These are phyloP conservation scores for Silurus aristotelis DNA, from an alignment of 2,797 vertebrate genomes.

Conservation along the genomic window DNA sequence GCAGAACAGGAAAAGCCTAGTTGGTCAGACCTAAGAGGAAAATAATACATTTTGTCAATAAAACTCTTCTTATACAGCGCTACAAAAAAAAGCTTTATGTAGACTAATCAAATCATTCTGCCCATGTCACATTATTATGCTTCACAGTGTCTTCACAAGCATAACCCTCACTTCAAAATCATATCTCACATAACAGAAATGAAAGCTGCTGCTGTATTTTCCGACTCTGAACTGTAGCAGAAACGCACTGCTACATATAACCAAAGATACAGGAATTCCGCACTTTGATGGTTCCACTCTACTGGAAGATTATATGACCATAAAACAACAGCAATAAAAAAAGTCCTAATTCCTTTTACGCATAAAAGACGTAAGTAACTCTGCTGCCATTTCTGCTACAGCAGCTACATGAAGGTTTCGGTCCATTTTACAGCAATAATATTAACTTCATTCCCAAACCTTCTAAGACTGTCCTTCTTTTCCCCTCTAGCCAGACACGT, in stretches of 20 bases:
- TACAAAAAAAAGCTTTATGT: not conserved
- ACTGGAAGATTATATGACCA: not conserved
- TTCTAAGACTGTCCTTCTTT: constrained; percentile 86
- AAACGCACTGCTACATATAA: not conserved
- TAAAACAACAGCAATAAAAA: not conserved
- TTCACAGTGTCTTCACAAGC: not conserved
- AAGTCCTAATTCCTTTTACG: not conserved
- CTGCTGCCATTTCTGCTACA: not conserved
- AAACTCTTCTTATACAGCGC: not conserved
- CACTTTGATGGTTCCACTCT: not conserved
- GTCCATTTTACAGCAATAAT: not conserved
- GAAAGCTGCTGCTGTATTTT: not conserved
- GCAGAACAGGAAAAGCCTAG: constrained; percentile 31
- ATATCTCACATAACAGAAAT: not conserved
- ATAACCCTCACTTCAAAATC: not conserved
- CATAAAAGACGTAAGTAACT: not conserved
- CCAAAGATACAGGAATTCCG: not conserved
- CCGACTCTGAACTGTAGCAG: not conserved
- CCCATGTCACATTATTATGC: not conserved
- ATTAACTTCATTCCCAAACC: constrained; percentile 38
- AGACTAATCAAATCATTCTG: not conserved
- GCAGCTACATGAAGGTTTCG: not conserved
- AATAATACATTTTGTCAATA: constrained; percentile 21
- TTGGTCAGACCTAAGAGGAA: constrained; percentile 30
- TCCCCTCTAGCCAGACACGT: constrained; percentile 82